Evolutionary conservation across 2,113 vertebrate genomes (phyloP).

Genomic region (Archocentrus centrarchus): DNA sequence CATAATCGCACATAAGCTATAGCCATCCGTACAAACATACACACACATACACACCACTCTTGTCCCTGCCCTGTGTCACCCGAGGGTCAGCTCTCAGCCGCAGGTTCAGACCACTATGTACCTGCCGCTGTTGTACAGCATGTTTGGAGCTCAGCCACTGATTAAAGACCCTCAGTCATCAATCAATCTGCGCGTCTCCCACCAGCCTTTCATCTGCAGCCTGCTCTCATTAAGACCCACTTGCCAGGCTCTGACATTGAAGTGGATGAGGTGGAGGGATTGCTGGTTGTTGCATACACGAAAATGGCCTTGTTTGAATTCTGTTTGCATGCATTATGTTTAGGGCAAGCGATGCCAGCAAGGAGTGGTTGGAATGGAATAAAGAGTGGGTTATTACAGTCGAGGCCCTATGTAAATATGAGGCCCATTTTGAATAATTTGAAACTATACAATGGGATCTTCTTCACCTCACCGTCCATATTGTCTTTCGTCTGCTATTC

Average conservation of each 20-base stretch:
- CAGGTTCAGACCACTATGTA: slow-evolving; percentile 30
- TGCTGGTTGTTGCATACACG: slow-evolving; percentile 55
- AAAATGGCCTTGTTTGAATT: slow-evolving; percentile 61
- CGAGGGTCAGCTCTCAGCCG: slow-evolving; percentile 44
- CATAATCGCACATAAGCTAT: slow-evolving; percentile 12
- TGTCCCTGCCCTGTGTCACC: slow-evolving; percentile 29
- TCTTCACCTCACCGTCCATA: neutral
- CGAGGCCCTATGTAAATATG: slow-evolving; percentile 32
- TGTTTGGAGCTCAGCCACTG: slow-evolving; percentile 69
- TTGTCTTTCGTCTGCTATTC: neutral
- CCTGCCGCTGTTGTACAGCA: slow-evolving; percentile 51
- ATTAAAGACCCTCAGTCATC: slow-evolving; percentile 78
- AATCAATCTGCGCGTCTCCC: slow-evolving; percentile 68
- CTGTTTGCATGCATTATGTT: slow-evolving; percentile 63
- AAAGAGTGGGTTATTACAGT: slow-evolving; percentile 34
- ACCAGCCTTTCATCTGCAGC: slow-evolving; percentile 75
- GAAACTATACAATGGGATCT: slow-evolving; percentile 6
- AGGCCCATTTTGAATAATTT: slow-evolving; percentile 14
- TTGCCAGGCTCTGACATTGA: slow-evolving; percentile 67
- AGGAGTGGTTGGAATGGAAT: slow-evolving; percentile 38
- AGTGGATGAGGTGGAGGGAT: slow-evolving; percentile 60
- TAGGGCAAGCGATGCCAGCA: slow-evolving; percentile 44
- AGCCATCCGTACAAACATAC: slow-evolving; percentile 1
- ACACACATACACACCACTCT: neutral
- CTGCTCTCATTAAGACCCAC: slow-evolving; percentile 73